These are phyloP conservation scores for Puffinus mauretanicus DNA, from an alignment of 2,113 vertebrate species.

Conservation along the genomic window DNA sequence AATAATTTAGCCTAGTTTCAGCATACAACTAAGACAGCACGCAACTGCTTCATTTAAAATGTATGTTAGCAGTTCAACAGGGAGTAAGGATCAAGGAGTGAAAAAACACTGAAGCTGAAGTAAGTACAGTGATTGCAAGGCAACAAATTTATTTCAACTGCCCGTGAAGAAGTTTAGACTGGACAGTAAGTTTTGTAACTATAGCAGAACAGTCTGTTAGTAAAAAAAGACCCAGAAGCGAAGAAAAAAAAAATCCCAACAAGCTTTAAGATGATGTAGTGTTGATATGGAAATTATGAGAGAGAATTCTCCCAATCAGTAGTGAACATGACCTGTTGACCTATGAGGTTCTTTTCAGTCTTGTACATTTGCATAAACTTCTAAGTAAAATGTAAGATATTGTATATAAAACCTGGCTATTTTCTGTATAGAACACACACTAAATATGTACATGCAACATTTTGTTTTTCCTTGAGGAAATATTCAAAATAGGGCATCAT, in stretches of 20 bases:
- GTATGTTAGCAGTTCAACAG: neutral
- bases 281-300: neutral
- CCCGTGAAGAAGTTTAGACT: neutral
- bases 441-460: neutral
- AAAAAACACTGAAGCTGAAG: neutral
- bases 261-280: neutral
- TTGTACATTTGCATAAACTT: neutral
- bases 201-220: neutral
- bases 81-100: neutral
- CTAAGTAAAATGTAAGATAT: neutral
- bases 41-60: neutral
- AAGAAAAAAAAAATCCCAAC: neutral
- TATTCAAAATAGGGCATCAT: neutral
- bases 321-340: neutral
- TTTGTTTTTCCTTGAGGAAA: neutral
- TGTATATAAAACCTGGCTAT: neutral
- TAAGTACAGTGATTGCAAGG: neutral
- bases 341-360: neutral
- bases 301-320: neutral
- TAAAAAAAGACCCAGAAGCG: neutral
- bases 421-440: neutral
- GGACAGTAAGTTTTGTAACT: neutral
- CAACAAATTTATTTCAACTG: neutral
- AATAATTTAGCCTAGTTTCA: neutral
- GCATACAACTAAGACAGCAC: neutral